Evolutionary conservation across 2,888 invertebrate species (phyloP).

Genomic region (Synergus gifuensis): DNA sequence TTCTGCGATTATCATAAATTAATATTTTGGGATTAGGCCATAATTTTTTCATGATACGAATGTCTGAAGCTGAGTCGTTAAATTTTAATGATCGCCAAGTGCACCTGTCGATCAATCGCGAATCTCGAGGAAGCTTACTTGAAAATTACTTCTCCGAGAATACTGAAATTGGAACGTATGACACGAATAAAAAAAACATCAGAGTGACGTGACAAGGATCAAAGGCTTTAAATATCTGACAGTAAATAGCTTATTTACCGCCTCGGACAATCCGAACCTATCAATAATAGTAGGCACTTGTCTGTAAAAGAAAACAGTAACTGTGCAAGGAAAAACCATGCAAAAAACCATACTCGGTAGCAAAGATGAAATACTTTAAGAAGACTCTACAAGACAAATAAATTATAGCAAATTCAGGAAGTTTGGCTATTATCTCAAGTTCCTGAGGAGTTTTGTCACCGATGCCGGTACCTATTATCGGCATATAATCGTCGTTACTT

Average conservation of each 20-base stretch:
- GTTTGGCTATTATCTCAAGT: slow-evolving; percentile 4
- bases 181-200: slow-evolving; percentile 17
- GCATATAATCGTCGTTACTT: slow-evolving; percentile 8
- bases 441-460: not conserved
- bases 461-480: slow-evolving; percentile 2
- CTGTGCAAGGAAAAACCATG: too few relatives aligned
- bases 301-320: not conserved
- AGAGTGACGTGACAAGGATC: not conserved
- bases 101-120: not conserved
- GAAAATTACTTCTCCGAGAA: not conserved
- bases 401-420: not conserved
- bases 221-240: slow-evolving; percentile 17
- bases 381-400: not conserved
- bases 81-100: not conserved
- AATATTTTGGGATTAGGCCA: not conserved
- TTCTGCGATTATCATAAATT: not conserved
- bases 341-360: not conserved
- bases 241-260: not conserved
- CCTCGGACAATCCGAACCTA: not conserved
- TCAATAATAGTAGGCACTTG: not conserved
- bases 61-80: not conserved
- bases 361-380: not conserved
- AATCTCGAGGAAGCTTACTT: slow-evolving; percentile 4
- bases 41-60: not conserved
- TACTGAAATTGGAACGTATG: slow-evolving; percentile 18